Base-by-base conservation (phyloP, 1,140 invertebrate genomes). In the Philopotamus ludificatus region DNA sequence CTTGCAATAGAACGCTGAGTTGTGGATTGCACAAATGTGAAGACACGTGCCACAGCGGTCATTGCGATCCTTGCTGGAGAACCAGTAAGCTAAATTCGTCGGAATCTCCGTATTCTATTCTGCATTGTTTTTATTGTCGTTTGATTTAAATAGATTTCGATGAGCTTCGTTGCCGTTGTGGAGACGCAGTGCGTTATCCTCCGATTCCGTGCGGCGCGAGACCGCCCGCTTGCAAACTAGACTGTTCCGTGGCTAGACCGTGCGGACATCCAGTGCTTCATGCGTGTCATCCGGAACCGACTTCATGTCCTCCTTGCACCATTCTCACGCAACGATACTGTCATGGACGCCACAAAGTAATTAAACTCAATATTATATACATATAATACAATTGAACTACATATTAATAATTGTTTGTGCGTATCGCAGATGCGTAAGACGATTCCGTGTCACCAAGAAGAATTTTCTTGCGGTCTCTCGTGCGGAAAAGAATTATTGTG, bases 161-260 rank as follows among this genome's bases (percentile, higher is more conserved):
- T 51, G 96, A 98, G 76, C 78, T 98, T 1, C 87, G 86, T 1
- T 98, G 97, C 75, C 89, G 93, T 72, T 99, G 97, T 79, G 95
- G 95, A 0, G 81, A 84, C 0, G 86, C 88, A 60, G 89, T 97
- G 16, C 79, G 93, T 45, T 89, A 89, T 77, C 95, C 96, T 1
- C 96, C 96, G 0, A 86, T 98, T 44, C 85, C 91, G 0, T 99
- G 96, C 76, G 95, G 95, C 1, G 91, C 93, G 0, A 86, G 86
- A 63, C 87, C 86, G 3, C 95, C 95, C 0, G 75, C 82, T 4
- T 99, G 96, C 80, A 79, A 79, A 21, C 80, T 85, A 15, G 87
- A 87, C 0, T 99, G 96, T 77, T 82, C 84, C 0, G 83, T 94
- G 39, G 71, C 77, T 18, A 93, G 97, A 68, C 44, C 83, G 0